Percentiles rank a stretch among this genome's conserved stretches.
These are phyloP conservation scores for Arothron firmamentum DNA, from an alignment of 2,113 vertebrate genomes.

Conservation along the genomic window DNA sequence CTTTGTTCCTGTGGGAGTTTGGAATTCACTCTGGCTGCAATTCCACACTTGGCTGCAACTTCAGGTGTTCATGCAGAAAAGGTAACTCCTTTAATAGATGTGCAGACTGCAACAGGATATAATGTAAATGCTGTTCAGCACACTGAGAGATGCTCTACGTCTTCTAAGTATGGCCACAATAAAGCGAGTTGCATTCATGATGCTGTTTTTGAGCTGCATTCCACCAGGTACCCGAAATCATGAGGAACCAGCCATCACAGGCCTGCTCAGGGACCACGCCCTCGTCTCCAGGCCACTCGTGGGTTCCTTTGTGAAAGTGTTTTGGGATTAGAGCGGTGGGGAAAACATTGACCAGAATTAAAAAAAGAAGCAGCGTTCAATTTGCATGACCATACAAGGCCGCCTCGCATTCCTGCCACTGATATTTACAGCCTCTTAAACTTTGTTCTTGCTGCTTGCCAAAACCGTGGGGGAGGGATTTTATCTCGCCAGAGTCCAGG, in stretches of 20 bases:
- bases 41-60: not conserved
- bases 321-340: conserved; percentile 16
- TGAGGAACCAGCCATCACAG: not conserved
- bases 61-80: not conserved
- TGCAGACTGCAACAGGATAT: not conserved
- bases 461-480: conserved; percentile 69
- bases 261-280: conserved; percentile 1
- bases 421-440: conserved; percentile 78
- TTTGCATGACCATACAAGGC: conserved; percentile 83
- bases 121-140: not conserved
- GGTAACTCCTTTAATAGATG: no score
- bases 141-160: not conserved
- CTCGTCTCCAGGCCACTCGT: not conserved
- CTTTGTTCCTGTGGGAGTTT: not conserved
- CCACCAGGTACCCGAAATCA: no score
- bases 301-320: conserved; percentile 8
- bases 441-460: conserved; percentile 64
- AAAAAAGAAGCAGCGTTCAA: conserved; percentile 47
- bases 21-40: not conserved
- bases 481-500: conserved; percentile 67
- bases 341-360: conserved; percentile 11
- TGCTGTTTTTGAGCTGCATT: not conserved
- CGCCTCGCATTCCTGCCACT: conserved; percentile 69
- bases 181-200: not conserved
- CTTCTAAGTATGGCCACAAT: not conserved